Evolutionary conservation across 1,140 invertebrate species (phyloP).

Genomic region (Riptortus pedestris): DNA sequence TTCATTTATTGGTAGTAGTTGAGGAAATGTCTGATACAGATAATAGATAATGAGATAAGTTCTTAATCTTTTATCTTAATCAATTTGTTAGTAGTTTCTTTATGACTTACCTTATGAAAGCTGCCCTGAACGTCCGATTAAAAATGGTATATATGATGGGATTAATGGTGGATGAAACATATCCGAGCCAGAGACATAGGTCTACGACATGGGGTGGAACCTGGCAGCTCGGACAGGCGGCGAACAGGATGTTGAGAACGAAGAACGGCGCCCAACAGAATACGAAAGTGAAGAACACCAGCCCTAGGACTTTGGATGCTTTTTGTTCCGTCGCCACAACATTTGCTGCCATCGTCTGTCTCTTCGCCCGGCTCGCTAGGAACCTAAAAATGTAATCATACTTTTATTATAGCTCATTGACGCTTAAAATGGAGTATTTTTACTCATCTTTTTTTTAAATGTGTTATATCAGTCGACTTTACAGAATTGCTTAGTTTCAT

Average conservation of each 20-base stretch:
- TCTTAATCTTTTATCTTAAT: too few relatives aligned
- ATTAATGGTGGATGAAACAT: conserved; percentile 77
- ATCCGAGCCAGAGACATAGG: conserved; percentile 76
- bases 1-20: too few relatives aligned
- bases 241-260: conserved; percentile 70
- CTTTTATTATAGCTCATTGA: too few relatives aligned
- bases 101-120: conserved; percentile 72
- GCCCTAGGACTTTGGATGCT: conserved; percentile 66
- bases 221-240: conserved; percentile 51
- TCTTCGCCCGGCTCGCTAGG: conserved; percentile 32
- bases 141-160: conserved; percentile 82
- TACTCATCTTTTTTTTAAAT: too few relatives aligned
- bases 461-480: too few relatives aligned
- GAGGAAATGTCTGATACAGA: too few relatives aligned
- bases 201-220: conserved; percentile 62
- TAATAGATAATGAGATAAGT: too few relatives aligned
- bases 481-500: too few relatives aligned
- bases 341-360: conserved; percentile 56
- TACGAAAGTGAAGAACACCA: conserved; percentile 84
- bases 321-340: conserved; percentile 74
- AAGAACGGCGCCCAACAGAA: conserved; percentile 87
- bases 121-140: conserved; percentile 73
- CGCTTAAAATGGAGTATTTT: too few relatives aligned
- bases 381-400: conserved; percentile 30
- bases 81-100: too few relatives aligned